Percentiles rank a stretch among this genome's conserved stretches.
phyloP scores from a whole-genome alignment of 2,888 invertebrate species.

The Tachystola acroxantha region DNA sequence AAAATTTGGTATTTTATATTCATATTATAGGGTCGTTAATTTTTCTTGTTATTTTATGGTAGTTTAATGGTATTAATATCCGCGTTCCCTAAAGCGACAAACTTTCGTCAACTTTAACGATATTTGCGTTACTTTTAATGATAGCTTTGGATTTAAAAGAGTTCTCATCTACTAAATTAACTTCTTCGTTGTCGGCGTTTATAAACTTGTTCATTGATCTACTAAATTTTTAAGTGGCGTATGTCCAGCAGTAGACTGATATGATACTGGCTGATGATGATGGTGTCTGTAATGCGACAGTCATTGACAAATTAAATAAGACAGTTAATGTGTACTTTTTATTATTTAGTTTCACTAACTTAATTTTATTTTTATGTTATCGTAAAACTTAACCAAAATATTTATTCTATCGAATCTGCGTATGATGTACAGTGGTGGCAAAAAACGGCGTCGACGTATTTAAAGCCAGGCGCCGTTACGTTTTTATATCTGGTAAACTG shows the following conservation, averaged over 20 bases:
- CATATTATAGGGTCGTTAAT: not conserved
- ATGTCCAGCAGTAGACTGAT: too few species aligned
- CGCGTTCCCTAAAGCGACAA: not conserved
- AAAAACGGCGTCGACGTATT: conserved; percentile 56
- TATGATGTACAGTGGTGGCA: conserved; percentile 3
- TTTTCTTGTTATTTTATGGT: not conserved
- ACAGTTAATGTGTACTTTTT: too few species aligned
- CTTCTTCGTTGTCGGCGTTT: too few species aligned
- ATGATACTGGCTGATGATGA: too few species aligned
- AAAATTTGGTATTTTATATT: not conserved
- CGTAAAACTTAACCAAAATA: conserved; percentile 21
- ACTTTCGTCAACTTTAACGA: not conserved
- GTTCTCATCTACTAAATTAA: too few species aligned
- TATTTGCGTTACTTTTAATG: not conserved
- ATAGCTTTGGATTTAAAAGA: not conserved
- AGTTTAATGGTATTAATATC: not conserved
- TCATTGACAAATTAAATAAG: too few species aligned
- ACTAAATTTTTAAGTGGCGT: too few species aligned
- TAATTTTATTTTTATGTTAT: too few species aligned
- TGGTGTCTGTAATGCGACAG: too few species aligned
- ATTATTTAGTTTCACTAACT: too few species aligned
- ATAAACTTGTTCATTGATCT: too few species aligned
- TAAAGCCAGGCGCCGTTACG: conserved; percentile 37
- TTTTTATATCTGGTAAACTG: conserved; percentile 49
- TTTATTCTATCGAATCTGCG: conserved; percentile 24